Percentiles rank a stretch among this genome's conserved stretches.
Conservation (phyloP, 2,888 invertebrate species). For the Amphipoea lucens region DNA sequence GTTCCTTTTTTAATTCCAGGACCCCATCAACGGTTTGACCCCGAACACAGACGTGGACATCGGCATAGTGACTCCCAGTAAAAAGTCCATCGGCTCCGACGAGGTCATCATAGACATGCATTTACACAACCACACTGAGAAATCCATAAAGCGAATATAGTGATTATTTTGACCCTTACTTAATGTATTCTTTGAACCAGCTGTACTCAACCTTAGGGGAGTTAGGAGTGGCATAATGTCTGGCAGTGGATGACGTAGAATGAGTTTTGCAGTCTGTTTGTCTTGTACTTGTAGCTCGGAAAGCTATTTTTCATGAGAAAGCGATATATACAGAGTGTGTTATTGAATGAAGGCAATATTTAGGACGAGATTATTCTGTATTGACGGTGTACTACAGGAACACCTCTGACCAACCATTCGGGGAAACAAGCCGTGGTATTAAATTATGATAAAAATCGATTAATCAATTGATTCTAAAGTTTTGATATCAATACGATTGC, state of each 20-base stretch:
- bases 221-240: not conserved
- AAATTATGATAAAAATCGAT: not conserved
- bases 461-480: not conserved
- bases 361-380: not conserved
- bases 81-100: constrained; percentile 88
- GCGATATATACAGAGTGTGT: not conserved
- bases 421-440: not conserved
- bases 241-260: not conserved
- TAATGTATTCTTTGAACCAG: constrained; percentile 21
- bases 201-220: constrained; percentile 26
- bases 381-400: not conserved
- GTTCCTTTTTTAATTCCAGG: constrained; percentile 61
- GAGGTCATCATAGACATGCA: constrained; percentile 91
- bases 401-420: not conserved
- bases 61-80: constrained; percentile 81
- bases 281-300: not conserved
- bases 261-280: not conserved
- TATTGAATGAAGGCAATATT: not conserved
- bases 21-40: constrained; percentile 85
- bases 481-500: not conserved
- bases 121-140: constrained; percentile 77
- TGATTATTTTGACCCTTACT: constrained; percentile 42
- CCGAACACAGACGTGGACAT: constrained; percentile 87
- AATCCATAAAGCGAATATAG: constrained; percentile 76
- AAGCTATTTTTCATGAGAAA: not conserved